Conservation (phyloP, 2,888 invertebrate genomes). For the Agriopis marginaria region DNA sequence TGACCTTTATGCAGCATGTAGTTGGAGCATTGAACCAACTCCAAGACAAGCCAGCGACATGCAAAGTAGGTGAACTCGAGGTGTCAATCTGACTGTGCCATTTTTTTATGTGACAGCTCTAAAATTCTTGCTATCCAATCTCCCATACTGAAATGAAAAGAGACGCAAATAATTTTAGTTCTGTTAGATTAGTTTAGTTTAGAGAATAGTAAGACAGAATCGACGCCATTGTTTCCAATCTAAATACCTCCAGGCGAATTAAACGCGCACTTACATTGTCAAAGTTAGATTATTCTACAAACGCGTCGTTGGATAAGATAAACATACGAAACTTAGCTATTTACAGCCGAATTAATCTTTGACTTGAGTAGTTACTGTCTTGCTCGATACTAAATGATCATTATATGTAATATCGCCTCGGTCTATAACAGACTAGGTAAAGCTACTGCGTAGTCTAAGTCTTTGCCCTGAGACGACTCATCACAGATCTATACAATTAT, state of each 20-base stretch:
- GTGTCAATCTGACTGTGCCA: too few species aligned
- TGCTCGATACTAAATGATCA: neutral
- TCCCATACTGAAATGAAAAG: too few species aligned
- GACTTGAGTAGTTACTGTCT: conserved; percentile 1
- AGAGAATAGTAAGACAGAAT: neutral
- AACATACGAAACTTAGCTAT: conserved; percentile 14
- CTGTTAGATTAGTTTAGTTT: neutral
- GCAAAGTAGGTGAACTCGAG: too few species aligned
- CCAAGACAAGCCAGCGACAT: too few species aligned
- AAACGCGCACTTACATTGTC: neutral
- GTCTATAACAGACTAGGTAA: too few species aligned
- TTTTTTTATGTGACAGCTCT: too few species aligned
- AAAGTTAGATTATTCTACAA: conserved; percentile 6
- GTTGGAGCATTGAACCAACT: too few species aligned
- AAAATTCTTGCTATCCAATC: too few species aligned
- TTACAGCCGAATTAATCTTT: conserved; percentile 3
- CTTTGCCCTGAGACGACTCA: too few species aligned
- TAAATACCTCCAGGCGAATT: conserved; percentile 4
- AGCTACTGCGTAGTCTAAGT: too few species aligned
- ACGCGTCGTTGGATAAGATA: conserved; percentile 6
- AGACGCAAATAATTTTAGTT: neutral
- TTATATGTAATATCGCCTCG: neutral
- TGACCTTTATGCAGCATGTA: too few species aligned
- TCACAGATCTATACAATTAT: too few species aligned
- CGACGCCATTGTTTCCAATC: neutral